Evolutionary conservation across 2,113 vertebrate genomes (phyloP).

Genomic region (Cathartes aura): DNA sequence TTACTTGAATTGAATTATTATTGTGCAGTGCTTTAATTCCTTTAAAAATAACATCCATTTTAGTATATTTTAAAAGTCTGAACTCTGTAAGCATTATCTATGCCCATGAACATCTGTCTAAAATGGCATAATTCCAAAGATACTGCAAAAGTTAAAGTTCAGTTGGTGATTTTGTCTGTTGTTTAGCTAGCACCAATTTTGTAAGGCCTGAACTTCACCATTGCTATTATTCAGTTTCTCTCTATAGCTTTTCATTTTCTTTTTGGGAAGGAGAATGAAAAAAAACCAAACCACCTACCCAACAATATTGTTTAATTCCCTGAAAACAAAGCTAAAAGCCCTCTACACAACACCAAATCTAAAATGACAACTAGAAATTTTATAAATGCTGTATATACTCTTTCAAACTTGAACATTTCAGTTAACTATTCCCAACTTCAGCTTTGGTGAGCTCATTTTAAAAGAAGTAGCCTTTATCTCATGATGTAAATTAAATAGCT

Average conservation of each 20-base stretch:
- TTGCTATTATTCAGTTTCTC: not conserved
- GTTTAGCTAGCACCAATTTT: not conserved
- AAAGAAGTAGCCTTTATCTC: constrained; percentile 23
- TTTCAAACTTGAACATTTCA: not conserved
- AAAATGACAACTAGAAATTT: not conserved
- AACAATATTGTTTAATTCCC: not conserved
- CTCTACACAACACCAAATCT: not conserved
- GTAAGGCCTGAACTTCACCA: not conserved
- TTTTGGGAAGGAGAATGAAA: not conserved
- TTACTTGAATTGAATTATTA: not conserved
- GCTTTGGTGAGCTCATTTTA: constrained; percentile 8
- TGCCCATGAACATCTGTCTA: constrained; percentile 11
- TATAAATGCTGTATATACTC: not conserved
- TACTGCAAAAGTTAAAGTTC: not conserved
- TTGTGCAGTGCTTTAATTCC: not conserved
- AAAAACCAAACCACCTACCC: not conserved
- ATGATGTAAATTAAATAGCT: constrained; percentile 47
- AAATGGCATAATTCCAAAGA: constrained; percentile 11
- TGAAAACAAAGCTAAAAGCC: not conserved
- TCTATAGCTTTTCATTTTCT: not conserved
- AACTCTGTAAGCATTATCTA: not conserved
- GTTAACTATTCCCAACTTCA: not conserved
- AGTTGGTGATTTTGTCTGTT: not conserved
- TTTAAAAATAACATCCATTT: not conserved
- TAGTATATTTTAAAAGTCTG: not conserved